Conservation (phyloP, 2,797 vertebrate species). For the Myotis myotis region DNA sequence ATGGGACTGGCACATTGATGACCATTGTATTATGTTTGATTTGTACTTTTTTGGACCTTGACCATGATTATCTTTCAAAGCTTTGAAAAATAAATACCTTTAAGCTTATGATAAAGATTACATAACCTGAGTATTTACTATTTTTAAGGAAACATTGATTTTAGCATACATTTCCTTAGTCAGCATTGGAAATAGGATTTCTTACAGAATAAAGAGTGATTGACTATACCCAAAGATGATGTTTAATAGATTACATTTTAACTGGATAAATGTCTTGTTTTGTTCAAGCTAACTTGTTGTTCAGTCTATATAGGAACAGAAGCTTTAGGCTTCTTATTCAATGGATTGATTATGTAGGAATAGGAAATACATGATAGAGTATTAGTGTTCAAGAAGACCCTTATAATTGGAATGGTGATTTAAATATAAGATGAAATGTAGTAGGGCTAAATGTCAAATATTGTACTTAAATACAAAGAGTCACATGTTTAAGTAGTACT, state of each 20-base stretch:
- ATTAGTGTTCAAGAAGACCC: not conserved
- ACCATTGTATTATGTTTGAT: not conserved
- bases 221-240: not conserved
- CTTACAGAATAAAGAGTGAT: not conserved
- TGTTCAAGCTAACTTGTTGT: constrained; percentile 18
- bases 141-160: constrained; percentile 37
- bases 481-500: not conserved
- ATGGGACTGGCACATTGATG: not conserved
- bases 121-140: not conserved
- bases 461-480: not conserved
- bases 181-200: not conserved
- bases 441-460: not conserved
- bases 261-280: not conserved
- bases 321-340: not conserved
- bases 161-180: not conserved
- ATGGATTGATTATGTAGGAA: not conserved
- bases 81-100: constrained; percentile 31
- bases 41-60: constrained; percentile 19
- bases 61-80: constrained; percentile 38
- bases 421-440: not conserved
- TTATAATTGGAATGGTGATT: not conserved
- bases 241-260: not conserved
- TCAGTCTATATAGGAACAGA: not conserved
- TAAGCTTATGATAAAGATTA: not conserved
- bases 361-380: not conserved